Evolutionary conservation across 1,140 invertebrate genomes (phyloP), one percentile per base, ranked within the genome.

Genomic region (Eurosta solidaginis): DNA sequence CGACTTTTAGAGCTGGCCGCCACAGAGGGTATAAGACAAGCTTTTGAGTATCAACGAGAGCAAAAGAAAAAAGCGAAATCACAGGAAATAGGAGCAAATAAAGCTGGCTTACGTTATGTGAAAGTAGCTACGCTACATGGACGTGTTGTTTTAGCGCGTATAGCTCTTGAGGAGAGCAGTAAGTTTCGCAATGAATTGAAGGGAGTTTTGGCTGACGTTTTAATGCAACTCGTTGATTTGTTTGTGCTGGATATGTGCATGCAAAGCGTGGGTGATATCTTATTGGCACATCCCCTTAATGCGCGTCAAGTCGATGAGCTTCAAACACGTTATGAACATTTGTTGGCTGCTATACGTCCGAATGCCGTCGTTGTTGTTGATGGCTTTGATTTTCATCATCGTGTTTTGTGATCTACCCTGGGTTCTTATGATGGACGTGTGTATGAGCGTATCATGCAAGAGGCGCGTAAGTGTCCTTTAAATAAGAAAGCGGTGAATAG

Each of bases 331-430:
- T 89, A 95, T 68, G 92, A 94, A 81, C 90, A 92, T 25, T 85
- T 95, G 27, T 87, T 98, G 49, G 81, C 83, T 1, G 81, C 89
- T 3, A 90, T 98, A 27, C 91, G 97, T 77, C 93, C 94, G 9
- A 96, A 98, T 89, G 96, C 95, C 2, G 92, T 98, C 0, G 92
- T 93, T 3, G 89, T 98, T 3, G 96, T 98, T 0, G 97, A 98
- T 87, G 93, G 95, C 5, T 98, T 98, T 83, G 96, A 98, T 86
- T 92, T 96, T 50, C 90, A 92, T 25, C 97, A 98, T 86, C 91
- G 93, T 81, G 91, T 95, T 54, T 87, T 98, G 2, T 89, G 90
- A 9, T 98, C 96, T 27, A 92, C 94, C 0, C 87, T 98, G 4
- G 97, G 97, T 7, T 91, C 94, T 6, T 96, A 93, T 85, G 97